Evolutionary conservation across 2,797 vertebrate genomes (phyloP), one percentile per base, ranked within the genome.

Genomic region (Mormyrops attenuatus): DNA sequence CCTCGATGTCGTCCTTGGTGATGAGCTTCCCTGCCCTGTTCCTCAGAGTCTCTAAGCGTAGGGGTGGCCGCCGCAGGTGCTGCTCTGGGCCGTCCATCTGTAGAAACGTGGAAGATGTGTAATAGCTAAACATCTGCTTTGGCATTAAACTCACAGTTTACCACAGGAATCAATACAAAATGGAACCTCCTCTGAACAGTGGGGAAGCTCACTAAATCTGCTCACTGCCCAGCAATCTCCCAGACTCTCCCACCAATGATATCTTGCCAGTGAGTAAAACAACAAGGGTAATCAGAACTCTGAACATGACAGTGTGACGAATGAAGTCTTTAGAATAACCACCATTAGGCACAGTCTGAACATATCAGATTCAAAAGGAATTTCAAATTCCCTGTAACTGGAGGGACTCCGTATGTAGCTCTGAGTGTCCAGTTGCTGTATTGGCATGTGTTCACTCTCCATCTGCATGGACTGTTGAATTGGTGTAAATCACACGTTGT

Each of bases 11-110:
- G 85, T 97, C 95, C 90, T 84, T 92, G 92, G 94, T 93, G 87
- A 92, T 91, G 9, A 88, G 92, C 44, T 92, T 91, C 90, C 92
- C 91, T 86, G 93, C 96, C 88, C 84, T 94, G 88, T 92, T 89
- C 77, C 93, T 95, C 55, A 97, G 95, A 63, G 97, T 97, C 94
- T 97, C 94, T 34, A 98, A 94, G 90, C 95, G 96, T 73, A 94
- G 92, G 38, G 97, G 96, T 63, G 94, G 95, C 73, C 95, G 96
- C 90, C 93, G 95, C 7, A 80, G 88, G 3, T 93, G 92, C 26
- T 91, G 93, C 66, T 93, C 95, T 8, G 89, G 50, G 1, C 91
- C 92, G 49, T 94, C 91, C 93, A 97, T 90, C 96, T 97, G 86
- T 73, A 91, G n/a, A 89, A 73, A 91, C 15, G 50, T 66, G 8